Evolutionary conservation across 2,113 vertebrate species (phyloP).

Genomic region (Gobius niger): DNA sequence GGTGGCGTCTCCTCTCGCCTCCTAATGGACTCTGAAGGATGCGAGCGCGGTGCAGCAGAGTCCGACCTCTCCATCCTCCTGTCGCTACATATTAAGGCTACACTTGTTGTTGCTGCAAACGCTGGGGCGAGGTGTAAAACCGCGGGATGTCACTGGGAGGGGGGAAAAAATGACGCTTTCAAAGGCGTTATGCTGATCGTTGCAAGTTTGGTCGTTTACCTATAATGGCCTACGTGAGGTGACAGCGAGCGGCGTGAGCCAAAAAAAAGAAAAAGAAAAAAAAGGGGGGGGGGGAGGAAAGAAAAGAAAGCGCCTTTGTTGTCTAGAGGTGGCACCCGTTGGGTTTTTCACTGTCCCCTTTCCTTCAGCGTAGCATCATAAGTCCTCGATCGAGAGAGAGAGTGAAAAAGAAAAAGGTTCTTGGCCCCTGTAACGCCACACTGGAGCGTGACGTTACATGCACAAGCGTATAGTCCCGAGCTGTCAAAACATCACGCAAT

Average conservation of each 20-base stretch:
- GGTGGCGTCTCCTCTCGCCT: constrained; percentile 40
- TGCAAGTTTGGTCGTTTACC: constrained; percentile 17
- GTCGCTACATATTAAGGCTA: neutral
- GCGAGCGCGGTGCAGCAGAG: constrained; percentile 10
- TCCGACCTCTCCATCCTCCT: constrained; percentile 10
- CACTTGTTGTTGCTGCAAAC: too few species aligned
- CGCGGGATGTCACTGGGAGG: neutral
- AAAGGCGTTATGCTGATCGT: neutral
- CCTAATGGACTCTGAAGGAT: constrained; percentile 53
- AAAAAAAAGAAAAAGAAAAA: neutral
- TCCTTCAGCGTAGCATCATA: neutral
- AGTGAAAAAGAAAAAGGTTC: too few species aligned
- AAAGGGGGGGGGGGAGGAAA: too few species aligned
- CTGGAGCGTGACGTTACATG: too few species aligned
- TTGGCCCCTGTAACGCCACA: too few species aligned
- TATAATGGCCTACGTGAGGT: neutral
- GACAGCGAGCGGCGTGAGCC: constrained; percentile 8
- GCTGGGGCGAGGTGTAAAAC: neutral
- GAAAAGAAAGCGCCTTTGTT: constrained; percentile 53
- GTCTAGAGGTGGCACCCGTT: constrained; percentile 46
- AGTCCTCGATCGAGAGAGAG: too few species aligned
- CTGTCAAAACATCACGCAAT: neutral
- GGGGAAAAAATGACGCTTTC: neutral
- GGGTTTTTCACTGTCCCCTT: neutral
- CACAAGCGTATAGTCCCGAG: constrained; percentile 5